Evolutionary conservation across 2,888 invertebrate species (phyloP).

Genomic region (Clivina fossor): DNA sequence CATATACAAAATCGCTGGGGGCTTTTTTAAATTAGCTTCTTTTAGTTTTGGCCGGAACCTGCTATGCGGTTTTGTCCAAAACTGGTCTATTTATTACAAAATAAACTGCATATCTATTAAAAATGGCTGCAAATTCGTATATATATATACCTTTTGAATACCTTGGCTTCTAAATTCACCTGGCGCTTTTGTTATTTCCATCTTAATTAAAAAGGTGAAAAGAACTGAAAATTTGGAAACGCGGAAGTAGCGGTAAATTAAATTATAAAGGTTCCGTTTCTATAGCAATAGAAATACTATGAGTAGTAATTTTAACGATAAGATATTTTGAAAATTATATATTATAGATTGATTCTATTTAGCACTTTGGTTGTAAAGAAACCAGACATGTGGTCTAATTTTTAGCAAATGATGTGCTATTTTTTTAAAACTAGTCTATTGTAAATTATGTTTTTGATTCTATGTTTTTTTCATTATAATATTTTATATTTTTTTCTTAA

Average conservation of each 20-base stretch:
- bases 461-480: too few relatives aligned
- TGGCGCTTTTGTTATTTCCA: constrained; percentile 13
- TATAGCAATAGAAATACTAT: neutral
- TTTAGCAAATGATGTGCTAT: too few relatives aligned
- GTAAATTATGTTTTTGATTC: too few relatives aligned
- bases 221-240: constrained; percentile 19
- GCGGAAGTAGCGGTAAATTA: constrained; percentile 27
- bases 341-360: too few relatives aligned
- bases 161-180: constrained; percentile 3
- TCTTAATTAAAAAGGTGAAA: constrained; percentile 21
- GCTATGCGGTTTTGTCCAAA: constrained; percentile 27
- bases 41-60: constrained; percentile 30
- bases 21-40: constrained; percentile 32
- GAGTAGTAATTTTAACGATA: neutral
- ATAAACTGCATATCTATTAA: constrained; percentile 33
- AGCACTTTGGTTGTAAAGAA: too few relatives aligned
- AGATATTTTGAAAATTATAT: neutral
- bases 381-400: too few relatives aligned
- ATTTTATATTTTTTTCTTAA: too few relatives aligned
- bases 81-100: constrained; percentile 33
- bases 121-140: constrained; percentile 27
- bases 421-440: too few relatives aligned
- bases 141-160: too few relatives aligned
- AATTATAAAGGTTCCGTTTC: neutral
- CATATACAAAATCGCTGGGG: constrained; percentile 17